A percentile compares a stretch with the other conserved stretches of the same genome.
Conservation (phyloP, 2,888 invertebrate species). For the Lacanobia wlatinum region DNA sequence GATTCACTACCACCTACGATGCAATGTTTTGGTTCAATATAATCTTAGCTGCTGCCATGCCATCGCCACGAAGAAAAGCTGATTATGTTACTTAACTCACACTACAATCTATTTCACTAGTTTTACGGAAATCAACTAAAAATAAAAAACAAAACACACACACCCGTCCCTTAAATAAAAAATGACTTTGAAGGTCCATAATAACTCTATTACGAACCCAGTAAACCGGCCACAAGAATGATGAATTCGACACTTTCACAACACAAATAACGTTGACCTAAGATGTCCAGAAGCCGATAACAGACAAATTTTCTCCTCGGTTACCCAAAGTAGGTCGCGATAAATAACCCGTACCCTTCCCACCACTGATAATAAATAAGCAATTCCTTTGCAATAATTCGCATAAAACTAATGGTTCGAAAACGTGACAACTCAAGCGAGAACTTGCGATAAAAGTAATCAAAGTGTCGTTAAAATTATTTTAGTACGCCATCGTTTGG, state of each 20-base stretch:
- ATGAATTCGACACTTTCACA: slow-evolving; percentile 38
- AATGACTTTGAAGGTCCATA: background rate
- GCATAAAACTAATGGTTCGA: slow-evolving; percentile 90
- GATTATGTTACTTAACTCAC: too few relatives aligned
- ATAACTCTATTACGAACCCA: background rate
- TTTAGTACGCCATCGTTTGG: slow-evolving; percentile 82
- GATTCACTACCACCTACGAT: too few relatives aligned
- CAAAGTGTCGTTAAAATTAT: slow-evolving; percentile 89
- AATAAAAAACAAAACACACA: background rate
- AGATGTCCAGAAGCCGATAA: slow-evolving; percentile 61
- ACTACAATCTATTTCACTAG: background rate
- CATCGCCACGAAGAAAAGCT: too few relatives aligned
- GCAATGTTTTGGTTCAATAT: too few relatives aligned
- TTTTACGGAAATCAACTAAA: background rate
- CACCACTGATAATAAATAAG: slow-evolving; percentile 83
- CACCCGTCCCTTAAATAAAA: background rate
- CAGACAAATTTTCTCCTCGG: slow-evolving; percentile 69
- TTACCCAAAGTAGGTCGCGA: slow-evolving; percentile 67
- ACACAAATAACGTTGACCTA: slow-evolving; percentile 54
- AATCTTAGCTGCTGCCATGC: too few relatives aligned
- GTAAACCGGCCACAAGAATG: slow-evolving; percentile 10
- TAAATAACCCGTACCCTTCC: slow-evolving; percentile 72
- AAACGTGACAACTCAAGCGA: slow-evolving; percentile 88
- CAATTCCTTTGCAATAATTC: slow-evolving; percentile 87
- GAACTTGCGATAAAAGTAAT: slow-evolving; percentile 90